phyloP scores from a whole-genome alignment of 2,113 vertebrate genomes.

The Corythoichthys intestinalis region DNA sequence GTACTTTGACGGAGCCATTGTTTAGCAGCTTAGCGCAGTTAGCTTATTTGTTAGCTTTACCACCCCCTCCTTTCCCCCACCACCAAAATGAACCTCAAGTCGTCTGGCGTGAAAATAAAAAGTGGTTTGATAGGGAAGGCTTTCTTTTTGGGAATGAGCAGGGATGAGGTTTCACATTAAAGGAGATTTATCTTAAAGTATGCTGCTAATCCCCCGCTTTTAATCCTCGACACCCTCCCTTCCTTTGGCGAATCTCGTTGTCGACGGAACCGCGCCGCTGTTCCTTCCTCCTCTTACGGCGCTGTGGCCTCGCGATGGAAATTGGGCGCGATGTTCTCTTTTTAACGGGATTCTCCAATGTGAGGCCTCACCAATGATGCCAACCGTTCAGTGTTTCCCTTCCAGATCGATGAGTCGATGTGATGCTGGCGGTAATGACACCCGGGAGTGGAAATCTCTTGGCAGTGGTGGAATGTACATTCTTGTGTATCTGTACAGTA shows the following conservation, averaged over 20 bases:
- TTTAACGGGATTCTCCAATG: slow-evolving; percentile 77
- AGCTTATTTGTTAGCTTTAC: background rate
- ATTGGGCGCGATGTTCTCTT: slow-evolving; percentile 50
- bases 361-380: no score
- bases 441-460: no score
- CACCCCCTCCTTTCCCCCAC: background rate
- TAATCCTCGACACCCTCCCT: slow-evolving; percentile 56
- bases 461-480: no score
- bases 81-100: slow-evolving; percentile 48
- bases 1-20: background rate
- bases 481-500: no score
- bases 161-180: slow-evolving; percentile 76
- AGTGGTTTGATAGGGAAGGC: slow-evolving; percentile 63
- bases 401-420: no score
- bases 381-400: no score
- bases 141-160: slow-evolving; percentile 65
- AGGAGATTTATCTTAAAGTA: slow-evolving; percentile 77
- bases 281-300: slow-evolving; percentile 16
- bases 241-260: background rate
- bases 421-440: no score
- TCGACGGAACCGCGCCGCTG: slow-evolving; percentile 21
- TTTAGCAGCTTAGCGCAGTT: background rate
- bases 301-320: slow-evolving; percentile 69
- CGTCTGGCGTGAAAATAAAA: slow-evolving; percentile 33
- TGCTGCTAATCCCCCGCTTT: slow-evolving; percentile 72